Percentiles rank a stretch among this genome's conserved stretches.
These are phyloP conservation scores for Macroglossus sobrinus DNA, from an alignment of 2,113 vertebrate genomes.

Conservation along the genomic window DNA sequence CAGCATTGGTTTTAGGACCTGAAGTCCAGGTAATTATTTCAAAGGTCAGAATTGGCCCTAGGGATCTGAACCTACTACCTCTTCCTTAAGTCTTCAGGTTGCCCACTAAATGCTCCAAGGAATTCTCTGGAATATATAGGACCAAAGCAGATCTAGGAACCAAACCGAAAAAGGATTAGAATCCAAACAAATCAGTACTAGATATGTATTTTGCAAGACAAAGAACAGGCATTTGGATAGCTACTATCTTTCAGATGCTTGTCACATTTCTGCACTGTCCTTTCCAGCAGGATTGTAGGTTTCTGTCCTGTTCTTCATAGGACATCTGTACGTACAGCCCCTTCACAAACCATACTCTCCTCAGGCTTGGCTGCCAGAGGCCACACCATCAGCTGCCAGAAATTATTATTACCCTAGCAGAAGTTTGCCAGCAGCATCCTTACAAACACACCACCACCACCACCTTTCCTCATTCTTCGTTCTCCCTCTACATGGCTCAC, in stretches of 20 bases:
- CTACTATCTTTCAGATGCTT: neutral
- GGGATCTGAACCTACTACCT: neutral
- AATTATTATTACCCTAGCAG: neutral
- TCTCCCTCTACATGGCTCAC: neutral
- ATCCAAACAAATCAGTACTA: neutral
- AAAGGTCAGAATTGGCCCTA: neutral
- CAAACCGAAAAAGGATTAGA: neutral
- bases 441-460: neutral
- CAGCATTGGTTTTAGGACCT: neutral
- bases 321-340: neutral
- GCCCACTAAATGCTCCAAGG: neutral
- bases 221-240: neutral
- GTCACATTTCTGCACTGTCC: neutral
- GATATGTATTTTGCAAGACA: neutral
- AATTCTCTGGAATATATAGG: neutral
- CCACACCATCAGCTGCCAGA: neutral
- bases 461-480: neutral
- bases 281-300: neutral
- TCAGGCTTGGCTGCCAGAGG: neutral
- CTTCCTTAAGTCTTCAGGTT: neutral
- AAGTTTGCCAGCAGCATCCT: neutral
- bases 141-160: neutral
- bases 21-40: neutral
- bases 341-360: neutral
- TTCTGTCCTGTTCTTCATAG: slow-evolving; percentile 11